phyloP scores from a whole-genome alignment of 2,113 vertebrate genomes.

The Pseudopodoces humilis region DNA sequence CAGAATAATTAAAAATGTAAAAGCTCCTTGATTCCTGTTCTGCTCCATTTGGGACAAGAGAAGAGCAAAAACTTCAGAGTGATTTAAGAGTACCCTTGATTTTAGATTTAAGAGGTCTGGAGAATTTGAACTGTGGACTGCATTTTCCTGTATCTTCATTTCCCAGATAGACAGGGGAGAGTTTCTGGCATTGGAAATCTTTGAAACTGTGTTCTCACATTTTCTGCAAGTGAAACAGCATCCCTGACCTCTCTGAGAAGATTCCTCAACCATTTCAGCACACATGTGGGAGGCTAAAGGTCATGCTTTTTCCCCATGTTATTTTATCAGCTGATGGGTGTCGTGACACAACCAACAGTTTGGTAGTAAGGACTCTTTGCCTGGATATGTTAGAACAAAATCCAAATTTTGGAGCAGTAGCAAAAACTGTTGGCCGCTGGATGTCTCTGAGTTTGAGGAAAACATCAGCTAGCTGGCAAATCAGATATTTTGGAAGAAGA shows the following conservation, averaged over 20 bases:
- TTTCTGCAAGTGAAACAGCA: background rate
- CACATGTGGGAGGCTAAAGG: background rate
- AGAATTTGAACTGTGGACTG: background rate
- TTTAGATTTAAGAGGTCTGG: background rate
- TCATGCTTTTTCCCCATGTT: accelerated
- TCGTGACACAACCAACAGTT: background rate
- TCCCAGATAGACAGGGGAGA: background rate
- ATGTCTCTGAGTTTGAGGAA: background rate
- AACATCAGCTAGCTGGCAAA: background rate
- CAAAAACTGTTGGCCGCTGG: background rate
- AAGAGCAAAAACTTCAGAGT: background rate
- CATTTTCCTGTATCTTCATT: background rate
- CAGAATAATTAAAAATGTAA: background rate
- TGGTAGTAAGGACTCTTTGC: background rate
- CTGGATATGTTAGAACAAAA: background rate
- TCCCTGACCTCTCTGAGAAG: background rate
- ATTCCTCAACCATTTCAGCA: background rate
- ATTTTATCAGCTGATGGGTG: background rate
- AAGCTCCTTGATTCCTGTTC: background rate
- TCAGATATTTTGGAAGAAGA: background rate
- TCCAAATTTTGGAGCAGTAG: background rate
- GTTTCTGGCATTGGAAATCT: background rate
- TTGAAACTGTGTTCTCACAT: background rate
- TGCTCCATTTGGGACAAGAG: background rate
- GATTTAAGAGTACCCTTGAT: background rate